Evolutionary conservation across 2,113 vertebrate species (phyloP).

Genomic region (Triplophysa tibetana): DNA sequence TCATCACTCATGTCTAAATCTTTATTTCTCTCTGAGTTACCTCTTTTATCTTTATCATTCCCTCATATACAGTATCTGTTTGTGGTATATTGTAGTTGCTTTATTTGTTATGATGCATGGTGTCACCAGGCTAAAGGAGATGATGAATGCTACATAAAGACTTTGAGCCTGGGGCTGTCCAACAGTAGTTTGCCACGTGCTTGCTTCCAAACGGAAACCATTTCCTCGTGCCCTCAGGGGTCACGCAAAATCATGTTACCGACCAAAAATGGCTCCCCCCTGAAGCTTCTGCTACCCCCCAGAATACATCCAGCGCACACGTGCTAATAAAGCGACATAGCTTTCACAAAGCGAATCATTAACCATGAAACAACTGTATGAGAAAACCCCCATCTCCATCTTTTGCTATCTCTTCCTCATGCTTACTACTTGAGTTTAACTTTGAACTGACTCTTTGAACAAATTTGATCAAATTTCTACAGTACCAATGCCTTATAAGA

Average conservation of each 20-base stretch:
- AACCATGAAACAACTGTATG: slow-evolving; percentile 14
- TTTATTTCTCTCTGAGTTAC: background rate
- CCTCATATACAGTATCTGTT: slow-evolving; percentile 14
- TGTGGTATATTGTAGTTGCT: slow-evolving; percentile 33
- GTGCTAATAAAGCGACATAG: slow-evolving; percentile 32
- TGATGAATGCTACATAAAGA: slow-evolving; percentile 49
- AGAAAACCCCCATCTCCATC: background rate
- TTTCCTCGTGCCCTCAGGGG: slow-evolving; percentile 52
- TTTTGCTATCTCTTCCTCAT: background rate
- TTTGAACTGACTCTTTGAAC: background rate
- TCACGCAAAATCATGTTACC: slow-evolving; percentile 48
- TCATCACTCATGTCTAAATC: slow-evolving; percentile 28
- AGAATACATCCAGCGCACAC: slow-evolving; percentile 23
- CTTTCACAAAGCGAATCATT: slow-evolving; percentile 6
- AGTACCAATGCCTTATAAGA: too few relatives aligned
- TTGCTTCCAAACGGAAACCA: slow-evolving; percentile 53
- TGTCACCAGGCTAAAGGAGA: slow-evolving; percentile 41
- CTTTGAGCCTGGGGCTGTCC: slow-evolving; percentile 42
- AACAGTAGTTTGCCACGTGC: slow-evolving; percentile 46
- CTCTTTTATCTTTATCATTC: background rate
- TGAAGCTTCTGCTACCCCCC: slow-evolving; percentile 1
- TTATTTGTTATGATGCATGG: slow-evolving; percentile 51
- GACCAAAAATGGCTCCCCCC: slow-evolving; percentile 39
- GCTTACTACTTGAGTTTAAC: background rate
- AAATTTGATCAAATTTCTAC: background rate